Conservation (phyloP, 2,888 invertebrate genomes). For the Epiperipatus broadwayi region DNA sequence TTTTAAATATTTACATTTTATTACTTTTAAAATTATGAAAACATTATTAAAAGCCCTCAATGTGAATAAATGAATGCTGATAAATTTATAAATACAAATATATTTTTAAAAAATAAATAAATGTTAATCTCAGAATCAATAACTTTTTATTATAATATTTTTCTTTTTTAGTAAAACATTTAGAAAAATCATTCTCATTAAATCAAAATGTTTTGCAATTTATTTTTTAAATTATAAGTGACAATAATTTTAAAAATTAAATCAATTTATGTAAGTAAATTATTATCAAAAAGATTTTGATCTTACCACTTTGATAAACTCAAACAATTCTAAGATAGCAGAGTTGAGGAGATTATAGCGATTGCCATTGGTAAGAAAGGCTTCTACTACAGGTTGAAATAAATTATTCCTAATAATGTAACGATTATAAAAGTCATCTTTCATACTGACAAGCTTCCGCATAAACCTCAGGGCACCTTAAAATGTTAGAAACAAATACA, state of each 20-base stretch:
- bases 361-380: conserved; percentile 86
- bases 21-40: too few species aligned
- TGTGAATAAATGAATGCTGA: too few species aligned
- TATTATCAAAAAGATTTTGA: too few species aligned
- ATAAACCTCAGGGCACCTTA: conserved; percentile 78
- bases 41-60: too few species aligned
- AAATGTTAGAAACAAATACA: conserved; percentile 18
- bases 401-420: conserved; percentile 85
- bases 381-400: conserved; percentile 86
- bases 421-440: conserved; percentile 95
- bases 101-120: too few species aligned
- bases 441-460: conserved; percentile 86
- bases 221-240: neutral
- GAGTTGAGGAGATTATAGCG: conserved; percentile 97
- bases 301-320: conserved; percentile 71
- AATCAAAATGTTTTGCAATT: neutral
- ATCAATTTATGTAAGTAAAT: too few species aligned
- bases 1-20: too few species aligned
- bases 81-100: too few species aligned
- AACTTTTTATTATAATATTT: too few species aligned
- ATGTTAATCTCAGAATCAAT: too few species aligned
- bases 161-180: conserved; percentile 10
- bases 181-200: neutral
- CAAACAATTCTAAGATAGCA: conserved; percentile 95
- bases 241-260: conserved; percentile 1